Base-by-base conservation (phyloP, 2,797 vertebrate species). In the Acrocephalus scirpaceus region DNA sequence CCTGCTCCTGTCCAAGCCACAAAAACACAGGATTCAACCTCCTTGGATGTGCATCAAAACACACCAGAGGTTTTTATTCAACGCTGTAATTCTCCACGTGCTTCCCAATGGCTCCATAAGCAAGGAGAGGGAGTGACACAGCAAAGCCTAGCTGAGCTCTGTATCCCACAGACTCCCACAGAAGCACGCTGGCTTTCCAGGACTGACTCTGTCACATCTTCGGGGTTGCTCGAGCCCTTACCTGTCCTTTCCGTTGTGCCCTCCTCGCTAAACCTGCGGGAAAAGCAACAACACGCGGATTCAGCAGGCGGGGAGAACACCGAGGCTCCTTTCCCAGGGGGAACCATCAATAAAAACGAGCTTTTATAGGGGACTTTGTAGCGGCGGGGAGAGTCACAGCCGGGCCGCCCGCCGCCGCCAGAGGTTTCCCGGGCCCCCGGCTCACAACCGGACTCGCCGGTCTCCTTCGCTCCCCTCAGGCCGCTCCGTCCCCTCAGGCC, bases 181-280 rank as follows among this genome's bases (percentile, higher is more conserved):
- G 51, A 47, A 70, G 12, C 56, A 5, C 11, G 11, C 10, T 5
- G 54, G 11, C 9, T 29, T 38, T 44, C 70, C 65, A 34, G 5
- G 38, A 25, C 3, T 1, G 8, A 14, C 65, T 69, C 51, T 26
- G 2, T 40, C 19, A 2, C 54, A 32, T 45, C 30, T 32, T 6
- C 45, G 32, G 30, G 30, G 66, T 13, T 12, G 51, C 38, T 34
- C 30, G 3, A 90, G 62, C 32, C 76, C 88, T 93, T 83, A 94
- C 91, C 95, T 93, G 36, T 77, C 81, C 77, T 76, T 62, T 73
- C 69, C 7, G 38, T 64, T 21, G 73, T 2, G 34, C 34, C 47
- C 54, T 89, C 77, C 85, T 83, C 48, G 51, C 50, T 88, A 91
- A 69, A 89, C 77, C 88, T 94, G 81, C 40, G 51, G 81, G 70